Evolutionary conservation across 1,140 invertebrate genomes (phyloP), one percentile per base, ranked within the genome.

Genomic region (Bilobella aurantiaca): DNA sequence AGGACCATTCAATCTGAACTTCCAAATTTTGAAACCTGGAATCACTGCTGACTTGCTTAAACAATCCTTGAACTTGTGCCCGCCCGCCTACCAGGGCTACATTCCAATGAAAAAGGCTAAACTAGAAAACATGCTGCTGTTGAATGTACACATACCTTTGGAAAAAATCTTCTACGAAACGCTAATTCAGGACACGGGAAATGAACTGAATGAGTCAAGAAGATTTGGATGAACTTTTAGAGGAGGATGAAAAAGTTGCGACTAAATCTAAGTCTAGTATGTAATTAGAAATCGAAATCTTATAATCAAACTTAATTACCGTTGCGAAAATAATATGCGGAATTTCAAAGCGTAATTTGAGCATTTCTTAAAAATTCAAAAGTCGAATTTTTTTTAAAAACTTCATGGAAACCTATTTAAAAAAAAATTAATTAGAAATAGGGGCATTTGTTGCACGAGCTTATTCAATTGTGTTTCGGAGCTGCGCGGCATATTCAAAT

Each of bases 171-270:
- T 58, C 21, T 58, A 58, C 57, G 29, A 29, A 29, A 28, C 25
- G 3, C 29, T 58, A n/a, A n/a, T n/a, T n/a, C n/a, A n/a, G n/a
- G n/a, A n/a, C n/a, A n/a, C n/a, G n/a, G 23, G 28, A 25, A 29
- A 12, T 58, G 3, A 28, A 58, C 27, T 53, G 21, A 16, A n/a
- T 42, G n/a, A 42, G n/a, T 42, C n/a, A 42, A 12, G 37, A 12
- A 42, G 37, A 42, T 42, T 42, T 12, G n/a, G 8, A 42, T 12
- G n/a, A n/a, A 12, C 8, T 12, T 42, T 42, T 42, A 12, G 81
- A 18, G 98, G 37, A 42, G 37, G 8, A 42, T 42, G 37, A 42
- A 42, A 42, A 42, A 12, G n/a, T 12, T 12, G 37, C n/a, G 8
- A 8, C 37, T 42, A n/a, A 42, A 42, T 12, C 8, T 42, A 42